Percentiles rank a stretch among this genome's conserved stretches.
Conservation (phyloP, 2,797 vertebrate species). For the Tapirus indicus region DNA sequence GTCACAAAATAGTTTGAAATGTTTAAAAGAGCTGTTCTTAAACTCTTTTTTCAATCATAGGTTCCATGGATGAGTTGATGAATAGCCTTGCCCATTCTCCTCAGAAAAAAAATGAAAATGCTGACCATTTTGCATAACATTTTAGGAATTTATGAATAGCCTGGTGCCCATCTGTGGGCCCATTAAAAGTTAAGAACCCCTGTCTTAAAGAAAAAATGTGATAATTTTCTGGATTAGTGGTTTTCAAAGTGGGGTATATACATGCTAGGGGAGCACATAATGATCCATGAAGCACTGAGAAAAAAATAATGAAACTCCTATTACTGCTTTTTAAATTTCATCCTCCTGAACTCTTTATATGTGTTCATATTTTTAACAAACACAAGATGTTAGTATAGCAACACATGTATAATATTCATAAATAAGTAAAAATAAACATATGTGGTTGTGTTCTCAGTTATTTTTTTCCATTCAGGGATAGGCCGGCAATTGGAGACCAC, state of each 20-base stretch:
- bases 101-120: constrained; percentile 10
- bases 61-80: constrained; percentile 20
- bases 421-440: constrained; percentile 36
- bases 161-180: not conserved
- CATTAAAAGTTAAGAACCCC: not conserved
- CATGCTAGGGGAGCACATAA: not conserved
- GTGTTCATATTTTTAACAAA: constrained; percentile 12
- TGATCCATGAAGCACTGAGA: not conserved
- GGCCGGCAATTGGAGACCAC: not conserved
- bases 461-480: not conserved
- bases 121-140: not conserved
- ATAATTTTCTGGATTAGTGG: not conserved
- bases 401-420: not conserved
- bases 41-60: not conserved
- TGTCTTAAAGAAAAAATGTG: not conserved
- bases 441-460: not conserved
- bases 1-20: constrained; percentile 29
- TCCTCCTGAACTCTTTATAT: constrained; percentile 25
- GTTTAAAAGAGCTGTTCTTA: not conserved
- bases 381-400: not conserved
- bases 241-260: not conserved
- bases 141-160: constrained; percentile 37
- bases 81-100: not conserved
- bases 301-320: not conserved
- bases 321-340: not conserved